These are phyloP conservation scores for Galerucella calmariensis DNA, from an alignment of 2,888 invertebrate genomes.

Conservation along the genomic window DNA sequence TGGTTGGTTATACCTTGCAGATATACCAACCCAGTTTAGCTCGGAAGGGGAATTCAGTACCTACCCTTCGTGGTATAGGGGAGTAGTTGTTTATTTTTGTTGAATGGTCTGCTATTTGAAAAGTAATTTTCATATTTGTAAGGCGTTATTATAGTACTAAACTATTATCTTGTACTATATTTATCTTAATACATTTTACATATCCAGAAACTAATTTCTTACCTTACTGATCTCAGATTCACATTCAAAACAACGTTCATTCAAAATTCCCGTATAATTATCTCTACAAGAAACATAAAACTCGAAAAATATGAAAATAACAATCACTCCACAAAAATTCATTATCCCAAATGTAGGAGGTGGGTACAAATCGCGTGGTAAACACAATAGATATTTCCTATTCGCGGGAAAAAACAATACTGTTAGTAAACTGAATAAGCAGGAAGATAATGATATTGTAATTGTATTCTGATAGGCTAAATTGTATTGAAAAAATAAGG, in stretches of 20 bases:
- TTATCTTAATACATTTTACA: too few relatives aligned
- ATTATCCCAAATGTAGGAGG: not conserved
- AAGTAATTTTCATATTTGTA: too few relatives aligned
- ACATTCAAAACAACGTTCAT: slow-evolving; percentile 14
- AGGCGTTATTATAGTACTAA: too few relatives aligned
- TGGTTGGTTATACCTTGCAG: too few relatives aligned
- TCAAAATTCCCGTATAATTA: not conserved
- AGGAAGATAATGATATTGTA: slow-evolving; percentile 41
- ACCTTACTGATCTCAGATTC: not conserved
- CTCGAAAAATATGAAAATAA: slow-evolving; percentile 16
- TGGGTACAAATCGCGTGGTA: not conserved
- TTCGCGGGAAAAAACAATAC: slow-evolving; percentile 28
- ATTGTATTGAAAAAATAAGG: slow-evolving; percentile 10
- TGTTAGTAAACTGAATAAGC: slow-evolving; percentile 9
- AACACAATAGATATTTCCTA: slow-evolving; percentile 20
- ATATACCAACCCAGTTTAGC: too few relatives aligned
- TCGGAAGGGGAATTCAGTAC: too few relatives aligned
- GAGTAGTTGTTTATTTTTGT: too few relatives aligned
- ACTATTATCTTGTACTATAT: too few relatives aligned
- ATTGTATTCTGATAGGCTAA: slow-evolving; percentile 31
- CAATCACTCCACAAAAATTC: slow-evolving; percentile 26
- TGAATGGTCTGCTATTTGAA: too few relatives aligned
- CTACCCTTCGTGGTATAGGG: too few relatives aligned
- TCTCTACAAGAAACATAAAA: slow-evolving; percentile 2
- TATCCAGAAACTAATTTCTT: not conserved